These are phyloP conservation scores for Chromoteleia sp. DNA, from an alignment of 2,888 invertebrate genomes.

Conservation along the genomic window DNA sequence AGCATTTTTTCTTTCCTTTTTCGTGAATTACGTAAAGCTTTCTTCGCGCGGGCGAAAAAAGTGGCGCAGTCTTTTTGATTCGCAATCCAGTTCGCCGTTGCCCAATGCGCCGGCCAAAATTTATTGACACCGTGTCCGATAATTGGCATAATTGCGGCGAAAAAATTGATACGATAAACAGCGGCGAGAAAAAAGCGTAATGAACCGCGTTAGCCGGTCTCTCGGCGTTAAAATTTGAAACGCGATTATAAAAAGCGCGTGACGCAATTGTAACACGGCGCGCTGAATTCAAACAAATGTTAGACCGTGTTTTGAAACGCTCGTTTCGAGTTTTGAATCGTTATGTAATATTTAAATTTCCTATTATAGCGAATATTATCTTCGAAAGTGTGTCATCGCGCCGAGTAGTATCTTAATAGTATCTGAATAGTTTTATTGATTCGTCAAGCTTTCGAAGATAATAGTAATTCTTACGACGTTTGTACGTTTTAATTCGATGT, in stretches of 20 bases:
- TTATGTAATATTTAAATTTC: slow-evolving; percentile 50
- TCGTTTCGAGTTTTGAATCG: slow-evolving; percentile 29
- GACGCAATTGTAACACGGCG: slow-evolving; percentile 7
- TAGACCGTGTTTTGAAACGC: slow-evolving; percentile 35
- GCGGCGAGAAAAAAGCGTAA: not conserved
- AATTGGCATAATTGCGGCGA: slow-evolving; percentile 19
- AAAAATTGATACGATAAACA: slow-evolving; percentile 1
- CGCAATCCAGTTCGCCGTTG: slow-evolving; percentile 9
- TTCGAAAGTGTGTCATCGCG: slow-evolving; percentile 38
- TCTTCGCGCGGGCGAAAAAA: slow-evolving; percentile 8
- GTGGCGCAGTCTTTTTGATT: not conserved
- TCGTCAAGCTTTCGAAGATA: slow-evolving; percentile 19
- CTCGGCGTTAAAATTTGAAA: not conserved
- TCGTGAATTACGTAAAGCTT: slow-evolving; percentile 35
- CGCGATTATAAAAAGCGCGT: slow-evolving; percentile 5
- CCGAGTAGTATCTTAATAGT: slow-evolving; percentile 15
- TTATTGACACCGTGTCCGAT: slow-evolving; percentile 20
- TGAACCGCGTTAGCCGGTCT: not conserved
- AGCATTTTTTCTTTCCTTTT: not conserved
- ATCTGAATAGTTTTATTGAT: slow-evolving; percentile 39
- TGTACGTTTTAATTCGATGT: too few species aligned
- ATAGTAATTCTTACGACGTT: not conserved
- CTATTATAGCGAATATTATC: slow-evolving; percentile 45
- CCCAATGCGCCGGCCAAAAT: slow-evolving; percentile 11
- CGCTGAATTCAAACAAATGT: slow-evolving; percentile 23